Evolutionary conservation across 2,888 invertebrate species (phyloP).

Genomic region (Vandiemenella viatica): DNA sequence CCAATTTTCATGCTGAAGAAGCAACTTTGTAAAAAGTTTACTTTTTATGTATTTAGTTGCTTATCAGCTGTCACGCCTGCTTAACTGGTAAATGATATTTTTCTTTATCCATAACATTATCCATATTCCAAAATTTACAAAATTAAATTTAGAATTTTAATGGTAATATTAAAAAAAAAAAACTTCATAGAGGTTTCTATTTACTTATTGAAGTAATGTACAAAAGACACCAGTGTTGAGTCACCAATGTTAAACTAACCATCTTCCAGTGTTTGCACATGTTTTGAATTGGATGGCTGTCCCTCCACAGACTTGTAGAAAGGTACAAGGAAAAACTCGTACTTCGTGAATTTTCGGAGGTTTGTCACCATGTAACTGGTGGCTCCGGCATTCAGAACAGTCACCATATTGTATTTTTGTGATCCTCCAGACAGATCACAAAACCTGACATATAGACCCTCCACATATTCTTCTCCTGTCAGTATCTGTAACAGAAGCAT

Average conservation of each 20-base stretch:
- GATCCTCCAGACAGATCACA: conserved; percentile 44
- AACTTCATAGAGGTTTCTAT: too few relatives aligned
- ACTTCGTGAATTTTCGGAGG: conserved; percentile 70
- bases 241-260: conserved; percentile 28
- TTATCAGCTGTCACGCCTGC: too few relatives aligned
- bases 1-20: too few relatives aligned
- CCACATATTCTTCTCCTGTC: conserved; percentile 39
- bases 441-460: conserved; percentile 56
- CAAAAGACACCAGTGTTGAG: too few relatives aligned
- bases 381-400: conserved; percentile 51
- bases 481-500: conserved; percentile 33
- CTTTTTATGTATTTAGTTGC: too few relatives aligned
- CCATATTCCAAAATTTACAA: not conserved
- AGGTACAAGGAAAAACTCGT: conserved; percentile 84
- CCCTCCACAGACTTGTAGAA: conserved; percentile 80
- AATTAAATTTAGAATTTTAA: not conserved
- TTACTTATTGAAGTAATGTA: too few relatives aligned
- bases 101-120: not conserved
- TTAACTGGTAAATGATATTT: too few relatives aligned
- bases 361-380: conserved; percentile 61
- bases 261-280: conserved; percentile 76
- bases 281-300: conserved; percentile 79
- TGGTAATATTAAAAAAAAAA: not conserved
- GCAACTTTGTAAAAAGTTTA: too few relatives aligned
- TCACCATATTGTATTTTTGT: conserved; percentile 52